These are phyloP conservation scores for Achlya flavicornis DNA, from an alignment of 2,888 invertebrate species.

Conservation along the genomic window DNA sequence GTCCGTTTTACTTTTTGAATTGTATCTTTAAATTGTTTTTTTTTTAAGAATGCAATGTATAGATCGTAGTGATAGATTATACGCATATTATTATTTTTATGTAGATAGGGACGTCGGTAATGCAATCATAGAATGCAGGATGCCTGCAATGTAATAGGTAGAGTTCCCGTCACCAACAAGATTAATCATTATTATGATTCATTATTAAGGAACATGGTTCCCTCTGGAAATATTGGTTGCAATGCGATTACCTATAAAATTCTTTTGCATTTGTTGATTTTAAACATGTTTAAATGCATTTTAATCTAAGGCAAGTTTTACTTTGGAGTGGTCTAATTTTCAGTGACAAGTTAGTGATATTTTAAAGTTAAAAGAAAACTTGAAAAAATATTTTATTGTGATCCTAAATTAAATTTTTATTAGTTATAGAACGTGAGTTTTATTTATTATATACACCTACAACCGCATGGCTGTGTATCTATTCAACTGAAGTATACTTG, in stretches of 20 bases:
- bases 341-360: conserved; percentile 39
- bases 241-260: no score
- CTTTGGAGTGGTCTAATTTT: conserved; percentile 6
- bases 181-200: neutral
- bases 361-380: conserved; percentile 53
- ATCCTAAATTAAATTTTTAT: conserved; percentile 79
- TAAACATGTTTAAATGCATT: conserved; percentile 6
- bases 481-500: neutral
- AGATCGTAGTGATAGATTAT: conserved; percentile 28
- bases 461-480: neutral
- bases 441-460: conserved; percentile 34
- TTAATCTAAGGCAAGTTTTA: neutral
- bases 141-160: neutral
- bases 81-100: conserved; percentile 29
- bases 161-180: neutral
- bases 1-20: conserved; percentile 42
- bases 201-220: neutral
- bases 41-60: conserved; percentile 35
- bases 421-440: conserved; percentile 64
- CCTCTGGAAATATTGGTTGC: neutral
- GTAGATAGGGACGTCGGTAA: conserved; percentile 28
- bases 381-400: conserved; percentile 61
- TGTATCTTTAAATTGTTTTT: conserved; percentile 22
- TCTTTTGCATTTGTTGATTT: neutral
- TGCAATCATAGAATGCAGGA: conserved; percentile 18